Percentiles rank a stretch among this genome's conserved stretches.
These are phyloP conservation scores for Sylvia atricapilla DNA, from an alignment of 2,113 vertebrate genomes.

Conservation along the genomic window DNA sequence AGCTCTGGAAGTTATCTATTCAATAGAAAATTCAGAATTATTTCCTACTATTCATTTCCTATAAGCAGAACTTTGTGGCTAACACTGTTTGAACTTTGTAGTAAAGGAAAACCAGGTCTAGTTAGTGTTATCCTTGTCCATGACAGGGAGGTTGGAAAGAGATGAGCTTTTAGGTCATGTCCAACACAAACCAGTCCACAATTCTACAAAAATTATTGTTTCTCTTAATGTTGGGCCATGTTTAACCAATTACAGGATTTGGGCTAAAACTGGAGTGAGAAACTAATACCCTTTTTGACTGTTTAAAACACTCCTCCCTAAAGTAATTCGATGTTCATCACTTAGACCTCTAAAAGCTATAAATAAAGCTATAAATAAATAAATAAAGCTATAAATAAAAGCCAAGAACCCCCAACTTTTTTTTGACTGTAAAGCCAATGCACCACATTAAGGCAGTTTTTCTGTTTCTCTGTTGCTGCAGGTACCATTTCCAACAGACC, in stretches of 20 bases:
- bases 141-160: not conserved
- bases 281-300: not conserved
- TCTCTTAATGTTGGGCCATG: not conserved
- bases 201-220: not conserved
- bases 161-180: not conserved
- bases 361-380: not conserved
- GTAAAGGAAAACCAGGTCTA: not conserved
- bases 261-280: not conserved
- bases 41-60: not conserved
- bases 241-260: not conserved
- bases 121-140: not conserved
- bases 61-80: not conserved
- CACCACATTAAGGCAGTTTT: not conserved
- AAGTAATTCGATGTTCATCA: not conserved
- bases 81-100: not conserved
- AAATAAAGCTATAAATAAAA: not conserved
- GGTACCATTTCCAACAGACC: not conserved
- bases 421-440: not conserved
- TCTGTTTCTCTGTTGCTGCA: not conserved
- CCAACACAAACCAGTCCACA: not conserved
- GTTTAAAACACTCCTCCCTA: not conserved
- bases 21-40: not conserved
- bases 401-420: not conserved
- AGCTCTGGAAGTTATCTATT: not conserved
- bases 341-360: not conserved